Evolutionary conservation across 1,140 invertebrate genomes (phyloP).

Genomic region (Drosophila fuyamai): DNA sequence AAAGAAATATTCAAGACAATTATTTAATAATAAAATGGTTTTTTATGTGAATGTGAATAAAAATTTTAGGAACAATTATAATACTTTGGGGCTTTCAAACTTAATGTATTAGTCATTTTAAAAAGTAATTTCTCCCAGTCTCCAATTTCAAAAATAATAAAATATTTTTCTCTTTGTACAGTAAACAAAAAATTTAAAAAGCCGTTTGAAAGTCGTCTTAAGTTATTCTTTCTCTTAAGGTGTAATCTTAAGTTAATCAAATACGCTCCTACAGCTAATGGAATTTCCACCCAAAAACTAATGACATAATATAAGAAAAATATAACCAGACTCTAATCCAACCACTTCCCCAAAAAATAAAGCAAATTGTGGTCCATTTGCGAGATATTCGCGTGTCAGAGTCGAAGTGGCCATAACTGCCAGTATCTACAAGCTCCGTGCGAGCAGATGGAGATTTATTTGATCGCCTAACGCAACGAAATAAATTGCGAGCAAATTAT

Average conservation of each 20-base stretch:
- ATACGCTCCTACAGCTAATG: neutral
- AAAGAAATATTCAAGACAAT: conserved; percentile 2
- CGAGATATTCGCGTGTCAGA: conserved; percentile 38
- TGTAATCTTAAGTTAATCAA: neutral
- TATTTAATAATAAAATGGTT: neutral
- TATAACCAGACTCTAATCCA: conserved; percentile 7
- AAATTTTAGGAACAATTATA: too few species aligned
- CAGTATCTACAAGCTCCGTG: conserved; percentile 16
- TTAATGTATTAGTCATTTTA: too few species aligned
- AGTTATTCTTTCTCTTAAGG: too few species aligned
- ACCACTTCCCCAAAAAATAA: conserved; percentile 1
- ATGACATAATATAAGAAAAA: conserved; percentile 12
- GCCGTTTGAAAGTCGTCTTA: too few species aligned
- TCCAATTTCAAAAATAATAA: too few species aligned
- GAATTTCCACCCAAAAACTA: neutral
- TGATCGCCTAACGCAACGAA: conserved; percentile 66
- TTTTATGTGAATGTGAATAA: too few species aligned
- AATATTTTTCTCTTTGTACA: too few species aligned
- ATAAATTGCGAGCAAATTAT: conserved; percentile 77
- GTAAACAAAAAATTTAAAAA: too few species aligned
- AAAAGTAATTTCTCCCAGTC: too few species aligned
- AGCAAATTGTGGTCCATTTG: conserved; percentile 37
- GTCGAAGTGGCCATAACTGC: conserved; percentile 20
- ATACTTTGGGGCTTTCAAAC: too few species aligned
- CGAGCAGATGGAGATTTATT: conserved; percentile 61